Conservation (phyloP, 2,888 invertebrate species). For the Hirtodrosophila cameraria region DNA sequence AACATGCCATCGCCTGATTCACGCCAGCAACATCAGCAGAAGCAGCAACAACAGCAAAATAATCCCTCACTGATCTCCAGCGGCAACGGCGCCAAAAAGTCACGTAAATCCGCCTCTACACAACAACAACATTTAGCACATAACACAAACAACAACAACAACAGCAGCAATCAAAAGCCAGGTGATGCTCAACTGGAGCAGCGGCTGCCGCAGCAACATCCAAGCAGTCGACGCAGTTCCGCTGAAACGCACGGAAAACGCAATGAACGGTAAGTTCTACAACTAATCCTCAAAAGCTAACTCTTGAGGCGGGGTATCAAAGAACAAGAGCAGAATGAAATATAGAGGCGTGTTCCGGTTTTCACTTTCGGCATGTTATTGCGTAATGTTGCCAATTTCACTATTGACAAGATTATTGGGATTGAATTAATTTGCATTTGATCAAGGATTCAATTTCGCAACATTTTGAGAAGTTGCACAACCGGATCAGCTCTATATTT, state of each 20-base stretch:
- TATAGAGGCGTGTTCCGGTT: no score
- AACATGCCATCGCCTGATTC: conserved; percentile 68
- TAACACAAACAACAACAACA: conserved; percentile 58
- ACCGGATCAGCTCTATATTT: no score
- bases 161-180: conserved; percentile 41
- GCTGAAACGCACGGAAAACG: conserved; percentile 85
- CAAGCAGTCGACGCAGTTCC: conserved; percentile 86
- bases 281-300: not conserved
- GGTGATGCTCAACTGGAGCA: conserved; percentile 45
- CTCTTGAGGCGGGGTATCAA: no score
- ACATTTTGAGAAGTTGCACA: no score
- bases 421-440: no score
- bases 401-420: no score
- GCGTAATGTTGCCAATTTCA: no score
- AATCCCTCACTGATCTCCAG: conserved; percentile 81
- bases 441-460: no score
- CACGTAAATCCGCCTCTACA: conserved; percentile 71
- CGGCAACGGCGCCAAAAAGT: conserved; percentile 69
- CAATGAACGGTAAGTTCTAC: conserved; percentile 55
- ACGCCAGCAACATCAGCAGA: conserved; percentile 60
- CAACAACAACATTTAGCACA: conserved; percentile 60
- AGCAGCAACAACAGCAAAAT: conserved; percentile 68
- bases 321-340: no score
- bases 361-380: no score
- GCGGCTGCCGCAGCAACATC: conserved; percentile 83